Conservation (phyloP, 2,113 vertebrate genomes). For the Macquaria australasica region DNA sequence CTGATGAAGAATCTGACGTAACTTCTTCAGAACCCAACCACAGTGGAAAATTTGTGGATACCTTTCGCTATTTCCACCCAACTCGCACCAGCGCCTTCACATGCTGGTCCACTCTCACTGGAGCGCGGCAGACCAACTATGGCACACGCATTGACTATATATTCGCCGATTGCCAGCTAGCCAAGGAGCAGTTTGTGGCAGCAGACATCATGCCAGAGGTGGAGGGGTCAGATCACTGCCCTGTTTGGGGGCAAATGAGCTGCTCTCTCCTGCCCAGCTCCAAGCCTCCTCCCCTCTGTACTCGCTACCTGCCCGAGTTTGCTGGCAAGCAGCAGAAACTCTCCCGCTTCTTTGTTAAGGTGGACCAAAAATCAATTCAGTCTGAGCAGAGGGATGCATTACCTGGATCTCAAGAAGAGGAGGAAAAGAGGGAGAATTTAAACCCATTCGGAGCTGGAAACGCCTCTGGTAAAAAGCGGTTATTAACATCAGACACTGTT, state of each 20-base stretch:
- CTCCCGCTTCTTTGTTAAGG: slow-evolving; percentile 86
- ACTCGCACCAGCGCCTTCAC: slow-evolving; percentile 87
- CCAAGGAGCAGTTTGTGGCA: slow-evolving; percentile 78
- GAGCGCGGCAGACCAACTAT: slow-evolving; percentile 91
- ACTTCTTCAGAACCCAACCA: neutral
- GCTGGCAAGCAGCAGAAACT: slow-evolving; percentile 83
- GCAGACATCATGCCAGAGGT: slow-evolving; percentile 90
- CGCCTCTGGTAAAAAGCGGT: slow-evolving; percentile 65
- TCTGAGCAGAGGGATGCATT: slow-evolving; percentile 55
- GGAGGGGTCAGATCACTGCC: slow-evolving; percentile 93
- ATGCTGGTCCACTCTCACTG: slow-evolving; percentile 89
- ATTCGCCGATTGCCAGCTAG: slow-evolving; percentile 83
- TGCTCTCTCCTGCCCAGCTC: slow-evolving; percentile 79
- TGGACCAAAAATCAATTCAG: slow-evolving; percentile 63
- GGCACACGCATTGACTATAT: slow-evolving; percentile 94
- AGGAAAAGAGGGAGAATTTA: slow-evolving; percentile 76
- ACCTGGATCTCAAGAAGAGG: slow-evolving; percentile 81
- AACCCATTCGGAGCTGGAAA: slow-evolving; percentile 40
- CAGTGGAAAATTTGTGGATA: slow-evolving; percentile 86
- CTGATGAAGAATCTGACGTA: slow-evolving; percentile 14
- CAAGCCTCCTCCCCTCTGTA: slow-evolving; percentile 85
- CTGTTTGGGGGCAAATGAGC: slow-evolving; percentile 86
- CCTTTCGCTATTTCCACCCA: slow-evolving; percentile 90
- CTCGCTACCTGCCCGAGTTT: slow-evolving; percentile 90
- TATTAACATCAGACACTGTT: slow-evolving; percentile 57